Conservation (phyloP, 1,140 invertebrate genomes). For the Leptopilina clavipes region DNA sequence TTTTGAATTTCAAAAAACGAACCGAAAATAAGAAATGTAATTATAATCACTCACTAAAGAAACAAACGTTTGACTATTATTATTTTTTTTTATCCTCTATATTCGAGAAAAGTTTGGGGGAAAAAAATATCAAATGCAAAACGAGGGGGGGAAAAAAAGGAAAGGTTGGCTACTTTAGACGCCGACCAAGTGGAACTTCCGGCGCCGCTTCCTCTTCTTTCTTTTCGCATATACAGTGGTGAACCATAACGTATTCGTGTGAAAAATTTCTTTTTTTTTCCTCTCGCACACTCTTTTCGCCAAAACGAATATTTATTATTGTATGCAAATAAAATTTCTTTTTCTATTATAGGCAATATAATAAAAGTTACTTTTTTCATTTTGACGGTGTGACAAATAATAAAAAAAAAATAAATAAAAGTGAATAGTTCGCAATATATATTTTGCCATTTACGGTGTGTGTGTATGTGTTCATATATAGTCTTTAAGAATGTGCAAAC, state of each 20-base stretch:
- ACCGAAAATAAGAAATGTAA: too few species aligned
- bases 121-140: not conserved
- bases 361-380: not conserved
- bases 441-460: not conserved
- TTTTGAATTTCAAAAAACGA: too few species aligned
- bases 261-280: constrained; percentile 25
- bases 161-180: constrained; percentile 16
- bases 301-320: not conserved
- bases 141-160: not conserved
- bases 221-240: not conserved
- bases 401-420: too few species aligned
- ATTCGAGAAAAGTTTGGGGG: too few species aligned
- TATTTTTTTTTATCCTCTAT: too few species aligned
- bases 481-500: constrained; percentile 23
- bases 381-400: not conserved
- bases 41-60: too few species aligned
- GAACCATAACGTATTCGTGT: constrained; percentile 17
- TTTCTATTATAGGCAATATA: not conserved
- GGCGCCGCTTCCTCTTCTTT: constrained; percentile 32
- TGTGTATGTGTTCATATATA: not conserved
- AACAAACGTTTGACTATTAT: too few species aligned
- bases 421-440: not conserved
- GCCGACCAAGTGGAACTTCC: constrained; percentile 33
- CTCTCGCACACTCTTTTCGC: too few species aligned
- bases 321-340: constrained; percentile 16